These are phyloP conservation scores for Ephydatia muelleri DNA, from an alignment of 37 sponge, comb jelly and placozoan species.

Conservation along the genomic window DNA sequence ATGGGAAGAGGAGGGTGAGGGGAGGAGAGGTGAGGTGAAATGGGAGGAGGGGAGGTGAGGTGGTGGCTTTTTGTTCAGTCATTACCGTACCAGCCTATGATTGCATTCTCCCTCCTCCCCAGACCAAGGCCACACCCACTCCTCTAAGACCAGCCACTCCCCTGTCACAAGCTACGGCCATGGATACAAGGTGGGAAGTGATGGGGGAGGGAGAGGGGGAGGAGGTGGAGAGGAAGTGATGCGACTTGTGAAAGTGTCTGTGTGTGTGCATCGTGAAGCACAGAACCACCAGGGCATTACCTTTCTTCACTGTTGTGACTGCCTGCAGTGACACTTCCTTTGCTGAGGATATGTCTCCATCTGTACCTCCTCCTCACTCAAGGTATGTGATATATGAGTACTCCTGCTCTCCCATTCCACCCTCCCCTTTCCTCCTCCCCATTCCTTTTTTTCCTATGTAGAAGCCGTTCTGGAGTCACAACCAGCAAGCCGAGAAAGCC, in stretches of 20 bases:
- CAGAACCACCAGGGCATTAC: not conserved
- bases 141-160: no score
- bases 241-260: no score
- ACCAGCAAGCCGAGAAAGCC: constrained; percentile 88
- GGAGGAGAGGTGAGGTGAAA: not conserved
- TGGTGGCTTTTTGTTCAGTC: no score
- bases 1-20: not conserved
- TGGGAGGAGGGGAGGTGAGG: not conserved
- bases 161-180: no score
- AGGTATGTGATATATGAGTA: not conserved
- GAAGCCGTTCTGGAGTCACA: constrained; percentile 13
- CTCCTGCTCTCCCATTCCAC: constrained; percentile 18
- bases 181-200: no score
- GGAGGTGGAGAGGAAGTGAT: not conserved
- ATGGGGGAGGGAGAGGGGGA: not conserved
- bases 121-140: no score
- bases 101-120: no score
- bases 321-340: not conserved
- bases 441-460: not conserved
- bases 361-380: not conserved
- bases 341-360: not conserved
- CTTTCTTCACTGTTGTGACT: not conserved
- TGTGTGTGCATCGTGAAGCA: not conserved
- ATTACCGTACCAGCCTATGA: no score
- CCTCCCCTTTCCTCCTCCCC: not conserved